A percentile compares a stretch with the other conserved stretches of the same genome.
Conservation (phyloP, 2,113 vertebrate species). For the Rhea americana region DNA sequence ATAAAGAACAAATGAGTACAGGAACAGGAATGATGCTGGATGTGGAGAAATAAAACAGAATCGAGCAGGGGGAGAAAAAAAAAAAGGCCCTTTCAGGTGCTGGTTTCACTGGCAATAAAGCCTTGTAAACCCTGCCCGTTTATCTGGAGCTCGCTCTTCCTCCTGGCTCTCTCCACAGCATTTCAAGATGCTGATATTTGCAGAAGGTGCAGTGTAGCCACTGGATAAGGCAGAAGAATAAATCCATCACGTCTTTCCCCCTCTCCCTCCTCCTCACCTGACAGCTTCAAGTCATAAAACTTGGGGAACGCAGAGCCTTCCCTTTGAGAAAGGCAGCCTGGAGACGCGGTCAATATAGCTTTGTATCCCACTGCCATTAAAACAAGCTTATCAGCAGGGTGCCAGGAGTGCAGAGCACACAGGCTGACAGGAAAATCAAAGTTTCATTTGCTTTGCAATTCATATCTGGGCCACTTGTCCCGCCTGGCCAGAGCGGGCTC, state of each 20-base stretch:
- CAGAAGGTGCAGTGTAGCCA: neutral
- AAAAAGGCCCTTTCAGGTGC: neutral
- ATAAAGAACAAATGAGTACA: fast-evolving
- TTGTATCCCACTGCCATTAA: neutral
- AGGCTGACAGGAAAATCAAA: neutral
- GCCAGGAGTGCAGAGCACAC: slow-evolving; percentile 8
- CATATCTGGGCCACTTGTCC: neutral
- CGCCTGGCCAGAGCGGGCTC: neutral
- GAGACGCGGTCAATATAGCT: neutral
- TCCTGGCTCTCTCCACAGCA: neutral
- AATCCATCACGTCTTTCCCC: neutral
- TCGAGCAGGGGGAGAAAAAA: neutral
- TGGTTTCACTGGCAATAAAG: neutral
- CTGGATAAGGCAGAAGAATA: slow-evolving; percentile 40
- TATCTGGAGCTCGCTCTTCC: neutral
- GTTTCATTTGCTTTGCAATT: neutral
- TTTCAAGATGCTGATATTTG: slow-evolving; percentile 30
- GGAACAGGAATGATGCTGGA: neutral
- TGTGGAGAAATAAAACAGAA: neutral
- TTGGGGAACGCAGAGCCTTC: neutral
- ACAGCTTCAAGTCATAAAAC: slow-evolving; percentile 3
- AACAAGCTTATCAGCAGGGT: slow-evolving; percentile 22
- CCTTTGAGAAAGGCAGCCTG: neutral
- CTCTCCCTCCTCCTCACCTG: neutral
- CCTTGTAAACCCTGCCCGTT: neutral